Base-by-base conservation (phyloP, 2,797 vertebrate genomes). In the Sebastes iracundus region DNA sequence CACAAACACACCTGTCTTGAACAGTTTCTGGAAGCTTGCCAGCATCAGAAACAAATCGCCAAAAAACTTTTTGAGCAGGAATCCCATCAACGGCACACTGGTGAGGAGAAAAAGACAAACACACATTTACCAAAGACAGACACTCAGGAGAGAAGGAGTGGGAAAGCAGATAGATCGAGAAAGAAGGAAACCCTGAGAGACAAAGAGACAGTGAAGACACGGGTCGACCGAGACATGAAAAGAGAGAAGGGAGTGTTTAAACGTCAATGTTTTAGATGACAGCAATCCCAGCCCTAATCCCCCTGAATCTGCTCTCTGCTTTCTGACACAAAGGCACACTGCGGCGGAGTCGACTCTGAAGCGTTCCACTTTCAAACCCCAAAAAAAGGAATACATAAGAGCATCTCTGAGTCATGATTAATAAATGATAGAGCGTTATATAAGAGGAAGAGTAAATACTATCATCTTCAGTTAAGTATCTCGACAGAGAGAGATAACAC, bases 251-350 rank as follows among this genome's bases (percentile, higher is more conserved):
- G 42, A 74, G 46, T 68, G 68, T 78, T 80, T 67, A 77, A 86
- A 75, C 77, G 83, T 80, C 76, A 79, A 6, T 65, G 32, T 78
- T 83, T 81, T 25, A 73, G 78, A 83, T 82, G 82, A 79, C 72
- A 75, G 67, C 72, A 30, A 35, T 81, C 78, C 74, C 78, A 82
- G 63, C 67, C 64, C n/a, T 27, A 72, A 86, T 87, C 81, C 73
- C 62, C 59, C 68, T 75, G 70, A 82, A 87, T 78, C 56, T 77
- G 58, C 70, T 66, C 63, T 64, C 42, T 55, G 64, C 70, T 73
- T 68, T 53, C 73, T 83, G 71, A 67, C 75, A 67, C 72, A 58
- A 69, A 77, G 42, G 42, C 77, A 46, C 62, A 60, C 42, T 33
- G 46, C 66, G 67, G 60, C 2, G 10, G 63, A 82, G 72, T 27